These are phyloP conservation scores for Bradypus variegatus DNA, from an alignment of 2,797 vertebrate genomes.

Conservation along the genomic window DNA sequence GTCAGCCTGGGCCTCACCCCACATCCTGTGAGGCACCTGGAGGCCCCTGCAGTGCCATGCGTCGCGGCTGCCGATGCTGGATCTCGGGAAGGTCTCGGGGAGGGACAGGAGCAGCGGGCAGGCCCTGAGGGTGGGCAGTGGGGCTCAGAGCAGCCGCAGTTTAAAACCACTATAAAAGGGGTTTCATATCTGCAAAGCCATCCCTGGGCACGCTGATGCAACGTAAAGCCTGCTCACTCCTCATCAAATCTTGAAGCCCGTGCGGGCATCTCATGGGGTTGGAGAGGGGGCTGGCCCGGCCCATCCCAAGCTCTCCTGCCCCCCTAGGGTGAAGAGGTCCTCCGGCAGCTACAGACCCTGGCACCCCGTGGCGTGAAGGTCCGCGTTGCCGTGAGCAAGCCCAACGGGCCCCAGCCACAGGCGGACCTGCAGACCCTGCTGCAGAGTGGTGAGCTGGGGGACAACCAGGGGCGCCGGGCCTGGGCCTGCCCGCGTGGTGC, in stretches of 20 bases:
- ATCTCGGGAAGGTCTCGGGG: not conserved
- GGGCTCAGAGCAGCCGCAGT: not conserved
- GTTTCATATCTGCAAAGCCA: not conserved
- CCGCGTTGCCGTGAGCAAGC: constrained; percentile 81
- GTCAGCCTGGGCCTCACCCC: not conserved
- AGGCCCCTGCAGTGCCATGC: not conserved
- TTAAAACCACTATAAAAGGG: not conserved
- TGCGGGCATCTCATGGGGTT: no score
- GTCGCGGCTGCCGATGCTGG: not conserved
- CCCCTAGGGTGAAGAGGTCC: constrained; percentile 80
- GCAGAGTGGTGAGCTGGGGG: constrained; percentile 66
- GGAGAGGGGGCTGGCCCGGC: not conserved
- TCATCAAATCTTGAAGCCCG: not conserved
- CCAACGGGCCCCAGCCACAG: constrained; percentile 40
- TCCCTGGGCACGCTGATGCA: no score
- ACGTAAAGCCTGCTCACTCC: not conserved
- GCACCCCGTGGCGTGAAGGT: constrained; percentile 73
- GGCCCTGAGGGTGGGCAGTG: not conserved
- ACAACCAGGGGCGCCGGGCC: not conserved
- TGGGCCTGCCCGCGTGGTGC: not conserved
- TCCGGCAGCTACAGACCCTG: constrained; percentile 75
- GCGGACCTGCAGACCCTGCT: constrained; percentile 72
- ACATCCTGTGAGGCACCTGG: not conserved
- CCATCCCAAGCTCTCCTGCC: not conserved
- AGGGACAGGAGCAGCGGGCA: not conserved